Evolutionary conservation across 2,113 vertebrate genomes (phyloP), one percentile per base, ranked within the genome.

Genomic region (Accipiter cooperii): DNA sequence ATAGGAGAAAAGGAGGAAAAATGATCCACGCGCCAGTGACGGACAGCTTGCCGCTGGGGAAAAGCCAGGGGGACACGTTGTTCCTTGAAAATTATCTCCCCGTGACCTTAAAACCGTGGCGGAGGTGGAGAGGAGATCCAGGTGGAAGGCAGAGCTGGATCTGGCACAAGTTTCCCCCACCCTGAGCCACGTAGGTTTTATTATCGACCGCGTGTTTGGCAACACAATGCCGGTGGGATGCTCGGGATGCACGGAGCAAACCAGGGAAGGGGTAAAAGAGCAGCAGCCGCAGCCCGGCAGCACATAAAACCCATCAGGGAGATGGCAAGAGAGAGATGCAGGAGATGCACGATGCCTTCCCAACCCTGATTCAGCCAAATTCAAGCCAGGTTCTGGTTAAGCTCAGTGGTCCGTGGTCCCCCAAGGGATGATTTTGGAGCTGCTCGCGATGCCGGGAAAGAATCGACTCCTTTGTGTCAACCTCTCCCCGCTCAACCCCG

Each of bases 401-500:
- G 9, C 87, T 42, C 49, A 16, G 38, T 0, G 47, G 9, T 4
- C 15, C 0, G 2, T 1, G 49, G 6, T 26, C n/a, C 47, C 82
- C 82, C 3, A 1, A 1, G 75, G 74, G 83, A 47, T 15, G 60
- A 26, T 82, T 55, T 11, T 33, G 85, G 85, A 87, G 42, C 63
- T 12, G 60, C 51, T 87, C 3, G 4, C 2, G 13, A 66, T 18
- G 60, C 46, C 4, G 16, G 51, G 31, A 38, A 88, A 95, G 93
- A 95, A 94, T 89, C 15, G 6, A 46, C 54, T 77, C 81, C 92
- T 96, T 95, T 96, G 92, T 97, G 92, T 52, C 76, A 69, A 77
- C 47, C 91, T 65, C 75, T 65, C 75, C 68, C 54, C 2, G 11
- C 58, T 73, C 42, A 58, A 58, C 38, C 92, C 92, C 58, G 63